Base-by-base conservation (phyloP, 2,888 invertebrate species). In the Tethea ocularis region DNA sequence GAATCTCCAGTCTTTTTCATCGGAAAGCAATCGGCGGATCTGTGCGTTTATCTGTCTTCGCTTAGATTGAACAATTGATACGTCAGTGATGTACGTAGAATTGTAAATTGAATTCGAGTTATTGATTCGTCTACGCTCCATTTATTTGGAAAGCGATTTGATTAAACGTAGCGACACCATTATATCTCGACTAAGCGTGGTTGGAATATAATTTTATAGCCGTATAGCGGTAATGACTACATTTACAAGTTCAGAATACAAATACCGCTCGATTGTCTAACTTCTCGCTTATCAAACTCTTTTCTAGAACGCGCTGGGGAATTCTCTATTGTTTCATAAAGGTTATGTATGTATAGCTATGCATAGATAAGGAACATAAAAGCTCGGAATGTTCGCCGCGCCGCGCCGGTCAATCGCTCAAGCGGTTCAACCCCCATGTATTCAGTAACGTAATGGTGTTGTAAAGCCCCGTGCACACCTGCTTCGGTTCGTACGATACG, bases 11-110 rank as follows among this genome's bases (percentile, higher is more conserved):
- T 89, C 87, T 90, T 87, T 91, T 91, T 88, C 91, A 90, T 88
- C 84, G 85, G 77, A 83, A 86, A 86, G 77, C 86, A 83, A 89
- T 90, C 88, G 78, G 72, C 77, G 80, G 81, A 88, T 89, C 87
- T 87, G 80, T 88, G 87, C 90, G 88, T 91, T 92, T 91, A 91
- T 91, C 92, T 86, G 86, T 86, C 89, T 89, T 87, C 87, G 76
- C 85, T 86, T 81, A 89, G 89, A 91, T 92, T 85, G 87, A 89
- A 89, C 91, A 91, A 91, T 90, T 90, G 91, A 91, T 91, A 91
- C 87, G 89, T 90, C 87, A 86, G 81, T 89, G 88, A 88, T 91
- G 89, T 90, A 91, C 87, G 85, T 82, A 83, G 87, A 88, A 88
- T 86, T 87, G 88, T 88, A 90, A 91, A 92, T 91, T 91, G 90